phyloP scores from a whole-genome alignment of 2,113 vertebrate genomes.

The Myotis lucifugus region DNA sequence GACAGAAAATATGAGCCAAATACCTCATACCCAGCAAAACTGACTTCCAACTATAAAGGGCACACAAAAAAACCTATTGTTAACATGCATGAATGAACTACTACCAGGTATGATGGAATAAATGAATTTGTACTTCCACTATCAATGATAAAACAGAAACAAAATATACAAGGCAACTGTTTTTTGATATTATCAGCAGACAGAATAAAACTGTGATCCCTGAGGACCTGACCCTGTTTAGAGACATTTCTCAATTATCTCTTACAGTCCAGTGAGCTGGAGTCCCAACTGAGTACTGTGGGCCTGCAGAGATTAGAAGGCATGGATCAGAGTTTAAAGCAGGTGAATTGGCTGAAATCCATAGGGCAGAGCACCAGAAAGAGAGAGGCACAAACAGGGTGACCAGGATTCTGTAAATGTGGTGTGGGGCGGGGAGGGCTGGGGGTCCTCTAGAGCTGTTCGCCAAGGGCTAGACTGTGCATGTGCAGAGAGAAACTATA shows the following conservation, averaged over 20 bases:
- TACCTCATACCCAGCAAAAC: constrained; percentile 3
- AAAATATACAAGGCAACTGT: background rate
- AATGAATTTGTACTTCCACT: background rate
- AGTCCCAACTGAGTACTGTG: background rate
- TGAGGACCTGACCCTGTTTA: background rate
- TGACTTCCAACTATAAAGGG: background rate
- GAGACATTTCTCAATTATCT: background rate
- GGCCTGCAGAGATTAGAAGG: background rate
- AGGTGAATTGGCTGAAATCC: background rate
- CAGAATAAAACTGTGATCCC: background rate
- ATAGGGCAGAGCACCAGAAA: background rate
- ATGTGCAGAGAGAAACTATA: background rate
- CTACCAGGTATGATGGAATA: background rate
- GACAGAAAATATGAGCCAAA: background rate
- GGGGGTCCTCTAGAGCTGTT: background rate
- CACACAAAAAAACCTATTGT: background rate
- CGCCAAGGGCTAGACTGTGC: background rate
- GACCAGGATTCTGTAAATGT: background rate
- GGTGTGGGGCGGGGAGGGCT: rapidly evolving
- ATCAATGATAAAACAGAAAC: background rate
- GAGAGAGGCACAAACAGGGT: background rate
- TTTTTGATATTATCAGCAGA: background rate
- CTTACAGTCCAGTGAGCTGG: background rate
- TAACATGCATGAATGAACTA: background rate
- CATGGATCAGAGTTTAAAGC: background rate